A percentile compares a stretch with the other conserved stretches of the same genome.
These are phyloP conservation scores for Pseudomyrmex gracilis DNA, from an alignment of 1,140 invertebrate species.

Conservation along the genomic window DNA sequence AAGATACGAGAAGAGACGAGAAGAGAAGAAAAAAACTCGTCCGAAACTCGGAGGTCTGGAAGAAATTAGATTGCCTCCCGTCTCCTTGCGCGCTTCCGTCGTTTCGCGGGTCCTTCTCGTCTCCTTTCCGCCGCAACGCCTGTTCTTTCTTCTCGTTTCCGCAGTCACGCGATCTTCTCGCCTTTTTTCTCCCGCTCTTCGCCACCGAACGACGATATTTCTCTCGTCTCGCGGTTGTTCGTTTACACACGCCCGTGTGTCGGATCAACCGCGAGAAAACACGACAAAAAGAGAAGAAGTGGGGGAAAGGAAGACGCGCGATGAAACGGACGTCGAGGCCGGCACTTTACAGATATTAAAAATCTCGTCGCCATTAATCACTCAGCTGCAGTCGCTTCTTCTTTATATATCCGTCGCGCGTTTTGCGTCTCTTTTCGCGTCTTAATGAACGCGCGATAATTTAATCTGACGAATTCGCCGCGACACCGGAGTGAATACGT, in stretches of 20 bases:
- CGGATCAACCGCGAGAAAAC: slow-evolving; percentile 41
- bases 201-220: slow-evolving; percentile 43
- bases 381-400: slow-evolving; percentile 6
- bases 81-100: slow-evolving; percentile 4
- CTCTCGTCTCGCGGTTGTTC: slow-evolving; percentile 57
- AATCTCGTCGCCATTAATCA: slow-evolving; percentile 70
- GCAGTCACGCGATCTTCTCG: slow-evolving; percentile 25
- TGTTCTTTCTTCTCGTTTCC: slow-evolving; percentile 23
- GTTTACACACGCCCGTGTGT: slow-evolving; percentile 47
- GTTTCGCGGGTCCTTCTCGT: slow-evolving; percentile 40
- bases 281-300: slow-evolving; percentile 12
- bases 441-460: slow-evolving; percentile 52
- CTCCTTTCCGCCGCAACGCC: slow-evolving; percentile 20
- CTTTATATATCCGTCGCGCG: slow-evolving; percentile 34
- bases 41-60: slow-evolving; percentile 18
- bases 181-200: not conserved
- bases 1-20: not conserved
- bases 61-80: slow-evolving; percentile 44
- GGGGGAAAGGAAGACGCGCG: slow-evolving; percentile 34
- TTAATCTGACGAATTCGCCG: slow-evolving; percentile 59
- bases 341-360: slow-evolving; percentile 67
- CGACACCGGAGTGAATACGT: slow-evolving; percentile 42
- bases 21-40: not conserved
- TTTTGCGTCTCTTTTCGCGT: slow-evolving; percentile 35
- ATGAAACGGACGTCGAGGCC: slow-evolving; percentile 56